These are phyloP conservation scores for Mallateleia sp. DNA, from an alignment of 2,888 invertebrate genomes.

Conservation along the genomic window DNA sequence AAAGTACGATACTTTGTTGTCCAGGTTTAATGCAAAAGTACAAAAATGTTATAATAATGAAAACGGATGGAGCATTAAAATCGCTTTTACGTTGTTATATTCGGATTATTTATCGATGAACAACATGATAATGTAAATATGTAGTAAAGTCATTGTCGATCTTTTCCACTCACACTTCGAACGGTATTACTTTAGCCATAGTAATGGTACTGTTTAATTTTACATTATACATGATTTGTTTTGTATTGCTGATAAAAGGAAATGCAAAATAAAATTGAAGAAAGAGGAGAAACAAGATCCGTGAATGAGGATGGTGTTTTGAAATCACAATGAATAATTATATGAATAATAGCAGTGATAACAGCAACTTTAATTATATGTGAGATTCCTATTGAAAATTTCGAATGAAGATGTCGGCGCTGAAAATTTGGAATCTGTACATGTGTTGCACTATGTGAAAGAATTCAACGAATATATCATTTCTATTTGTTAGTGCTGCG, in stretches of 20 bases:
- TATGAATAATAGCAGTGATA: slow-evolving; percentile 74
- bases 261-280: slow-evolving; percentile 11
- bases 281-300: slow-evolving; percentile 30
- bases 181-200: slow-evolving; percentile 66
- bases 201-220: slow-evolving; percentile 61
- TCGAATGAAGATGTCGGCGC: slow-evolving; percentile 25
- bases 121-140: slow-evolving; percentile 70
- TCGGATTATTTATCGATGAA: slow-evolving; percentile 59
- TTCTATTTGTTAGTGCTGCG: slow-evolving; percentile 38
- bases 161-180: slow-evolving; percentile 73
- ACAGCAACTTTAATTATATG: slow-evolving; percentile 68
- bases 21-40: slow-evolving; percentile 70
- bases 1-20: slow-evolving; percentile 45
- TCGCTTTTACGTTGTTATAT: slow-evolving; percentile 54
- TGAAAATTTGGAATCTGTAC: neutral
- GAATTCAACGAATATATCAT: slow-evolving; percentile 54
- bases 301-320: slow-evolving; percentile 54
- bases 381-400: slow-evolving; percentile 68
- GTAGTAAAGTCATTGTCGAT: slow-evolving; percentile 74
- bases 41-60: slow-evolving; percentile 60
- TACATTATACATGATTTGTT: slow-evolving; percentile 50
- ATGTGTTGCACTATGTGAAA: slow-evolving; percentile 32
- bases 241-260: slow-evolving; percentile 42
- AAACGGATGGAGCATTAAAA: slow-evolving; percentile 48
- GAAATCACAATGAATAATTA: slow-evolving; percentile 71